A percentile compares a stretch with the other conserved stretches of the same genome.
Conservation (phyloP, 2,113 vertebrate species). For the Mesocricetus auratus region DNA sequence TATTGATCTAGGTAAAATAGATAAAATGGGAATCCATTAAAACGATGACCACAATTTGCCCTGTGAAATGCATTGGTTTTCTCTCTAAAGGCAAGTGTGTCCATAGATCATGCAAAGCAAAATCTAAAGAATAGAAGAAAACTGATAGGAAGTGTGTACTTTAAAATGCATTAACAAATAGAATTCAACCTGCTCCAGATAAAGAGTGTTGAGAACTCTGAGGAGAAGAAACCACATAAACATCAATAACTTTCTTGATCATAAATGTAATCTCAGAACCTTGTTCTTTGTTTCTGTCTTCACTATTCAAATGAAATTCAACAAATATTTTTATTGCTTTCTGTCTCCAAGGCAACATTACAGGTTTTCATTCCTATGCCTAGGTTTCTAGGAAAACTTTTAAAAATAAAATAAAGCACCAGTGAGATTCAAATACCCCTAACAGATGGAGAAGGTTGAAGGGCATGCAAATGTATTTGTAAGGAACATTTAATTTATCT, state of each 20-base stretch:
- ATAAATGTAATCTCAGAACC: constrained; percentile 34
- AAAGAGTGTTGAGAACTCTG: background rate
- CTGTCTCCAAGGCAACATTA: constrained; percentile 64
- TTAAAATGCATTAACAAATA: constrained; percentile 14
- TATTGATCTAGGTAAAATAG: background rate
- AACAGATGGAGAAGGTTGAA: constrained; percentile 65
- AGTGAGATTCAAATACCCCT: constrained; percentile 57
- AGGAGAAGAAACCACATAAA: constrained; percentile 10
- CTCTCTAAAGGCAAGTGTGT: background rate
- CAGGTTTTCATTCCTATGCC: constrained; percentile 42
- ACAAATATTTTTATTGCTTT: constrained; percentile 34
- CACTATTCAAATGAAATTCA: constrained; percentile 35
- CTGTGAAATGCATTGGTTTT: background rate
- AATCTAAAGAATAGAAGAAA: background rate
- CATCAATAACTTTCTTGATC: background rate
- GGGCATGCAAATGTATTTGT: constrained; percentile 42
- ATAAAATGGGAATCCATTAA: background rate
- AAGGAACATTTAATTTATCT: constrained; percentile 47
- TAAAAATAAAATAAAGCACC: constrained; percentile 55
- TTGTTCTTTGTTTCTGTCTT: constrained; percentile 53
- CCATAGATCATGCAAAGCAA: background rate
- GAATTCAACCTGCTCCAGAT: background rate
- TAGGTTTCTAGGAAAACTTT: constrained; percentile 60
- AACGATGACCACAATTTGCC: background rate
- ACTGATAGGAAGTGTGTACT: background rate